A percentile compares a stretch with the other conserved stretches of the same genome.
Evolutionary conservation across 2,797 vertebrate species (phyloP).

Genomic region (Poecilia picta): DNA sequence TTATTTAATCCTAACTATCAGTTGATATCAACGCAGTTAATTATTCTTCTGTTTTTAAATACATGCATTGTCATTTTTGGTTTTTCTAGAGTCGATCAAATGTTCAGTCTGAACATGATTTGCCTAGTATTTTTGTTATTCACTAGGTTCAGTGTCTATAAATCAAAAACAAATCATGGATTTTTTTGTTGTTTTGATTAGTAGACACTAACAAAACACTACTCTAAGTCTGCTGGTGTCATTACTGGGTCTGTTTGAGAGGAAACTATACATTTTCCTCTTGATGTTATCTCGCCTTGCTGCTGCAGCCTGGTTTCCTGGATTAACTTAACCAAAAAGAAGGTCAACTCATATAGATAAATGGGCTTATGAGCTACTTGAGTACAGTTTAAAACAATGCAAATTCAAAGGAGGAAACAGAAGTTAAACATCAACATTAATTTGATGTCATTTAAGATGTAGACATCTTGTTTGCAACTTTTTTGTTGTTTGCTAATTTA

Average conservation of each 20-base stretch:
- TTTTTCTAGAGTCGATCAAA: neutral
- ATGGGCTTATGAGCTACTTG: neutral
- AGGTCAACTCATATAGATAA: neutral
- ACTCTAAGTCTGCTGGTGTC: neutral
- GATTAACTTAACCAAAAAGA: too few species aligned
- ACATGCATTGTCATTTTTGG: neutral
- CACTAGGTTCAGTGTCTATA: neutral
- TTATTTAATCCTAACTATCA: neutral
- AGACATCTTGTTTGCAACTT: neutral
- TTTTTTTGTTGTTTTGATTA: too few species aligned
- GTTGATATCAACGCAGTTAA: neutral
- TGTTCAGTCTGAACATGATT: neutral
- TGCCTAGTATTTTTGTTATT: neutral
- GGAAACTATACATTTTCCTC: neutral
- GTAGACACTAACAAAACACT: neutral
- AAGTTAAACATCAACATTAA: neutral
- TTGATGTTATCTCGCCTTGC: neutral
- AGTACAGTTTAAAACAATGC: neutral
- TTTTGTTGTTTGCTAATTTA: neutral
- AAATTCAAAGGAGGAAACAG: neutral
- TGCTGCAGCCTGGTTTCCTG: neutral
- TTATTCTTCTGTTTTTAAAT: neutral
- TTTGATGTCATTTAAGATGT: neutral
- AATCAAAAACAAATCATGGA: neutral
- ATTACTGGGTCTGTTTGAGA: neutral